A percentile compares a stretch with the other conserved stretches of the same genome.
These are phyloP conservation scores for Sycophila texana DNA, from an alignment of 2,888 invertebrate genomes.

Conservation along the genomic window DNA sequence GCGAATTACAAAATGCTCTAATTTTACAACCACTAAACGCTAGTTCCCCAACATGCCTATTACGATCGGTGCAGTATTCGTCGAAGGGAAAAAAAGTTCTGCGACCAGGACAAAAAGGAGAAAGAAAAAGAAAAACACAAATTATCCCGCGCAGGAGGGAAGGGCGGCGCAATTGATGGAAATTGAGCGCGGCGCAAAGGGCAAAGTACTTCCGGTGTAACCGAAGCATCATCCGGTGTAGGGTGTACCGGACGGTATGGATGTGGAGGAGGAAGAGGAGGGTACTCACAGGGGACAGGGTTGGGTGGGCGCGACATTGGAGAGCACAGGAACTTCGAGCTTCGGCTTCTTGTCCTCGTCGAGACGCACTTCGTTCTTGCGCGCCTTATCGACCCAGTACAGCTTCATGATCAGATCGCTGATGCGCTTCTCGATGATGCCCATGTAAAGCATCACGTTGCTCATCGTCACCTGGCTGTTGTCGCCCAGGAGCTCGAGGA, in stretches of 20 bases:
- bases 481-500: conserved; percentile 84
- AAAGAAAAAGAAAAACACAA: not conserved
- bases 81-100: not conserved
- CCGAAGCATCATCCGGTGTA: conserved; percentile 21
- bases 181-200: conserved; percentile 6
- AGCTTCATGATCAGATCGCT: conserved; percentile 81
- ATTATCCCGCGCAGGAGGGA: not conserved
- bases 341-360: conserved; percentile 71
- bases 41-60: too few relatives aligned
- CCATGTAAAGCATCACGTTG: conserved; percentile 89
- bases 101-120: not conserved
- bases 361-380: conserved; percentile 66
- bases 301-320: conserved; percentile 74
- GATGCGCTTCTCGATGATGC: conserved; percentile 87
- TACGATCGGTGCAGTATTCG: not conserved
- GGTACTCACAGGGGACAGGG: conserved; percentile 77
- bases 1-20: too few relatives aligned
- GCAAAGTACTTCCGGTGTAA: conserved; percentile 27
- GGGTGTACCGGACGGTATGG: conserved; percentile 1
- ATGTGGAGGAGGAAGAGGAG: conserved; percentile 6
- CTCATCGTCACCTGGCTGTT: conserved; percentile 84
- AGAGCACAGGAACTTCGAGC: conserved; percentile 69
- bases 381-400: conserved; percentile 73
- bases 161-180: conserved; percentile 15
- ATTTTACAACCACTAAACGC: too few relatives aligned